These are phyloP conservation scores for Gonocerus acuteangulatus DNA, from an alignment of 2,888 invertebrate species.

Conservation along the genomic window DNA sequence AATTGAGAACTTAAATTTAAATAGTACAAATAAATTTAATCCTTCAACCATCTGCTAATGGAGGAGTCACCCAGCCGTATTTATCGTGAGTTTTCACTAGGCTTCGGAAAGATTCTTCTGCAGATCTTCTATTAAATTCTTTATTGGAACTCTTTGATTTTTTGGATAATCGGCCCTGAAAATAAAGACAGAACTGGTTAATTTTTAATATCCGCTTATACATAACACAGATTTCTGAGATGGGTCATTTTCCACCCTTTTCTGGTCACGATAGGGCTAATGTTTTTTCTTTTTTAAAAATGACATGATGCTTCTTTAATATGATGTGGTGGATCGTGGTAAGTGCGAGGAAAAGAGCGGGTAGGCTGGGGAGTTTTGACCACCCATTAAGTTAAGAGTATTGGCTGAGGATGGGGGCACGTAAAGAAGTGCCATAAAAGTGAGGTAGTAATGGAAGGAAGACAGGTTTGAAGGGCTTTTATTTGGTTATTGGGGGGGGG, in stretches of 20 bases:
- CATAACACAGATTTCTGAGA: neutral
- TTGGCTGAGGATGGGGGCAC: too few relatives aligned
- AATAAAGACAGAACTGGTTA: conserved; percentile 24
- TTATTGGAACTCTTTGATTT: conserved; percentile 64
- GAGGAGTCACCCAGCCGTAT: conserved; percentile 85
- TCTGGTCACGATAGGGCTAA: too few relatives aligned
- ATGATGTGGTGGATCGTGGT: neutral
- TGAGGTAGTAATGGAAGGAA: too few relatives aligned
- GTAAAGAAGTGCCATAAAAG: too few relatives aligned
- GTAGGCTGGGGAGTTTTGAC: too few relatives aligned
- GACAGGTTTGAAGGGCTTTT: too few relatives aligned
- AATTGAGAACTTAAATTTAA: neutral
- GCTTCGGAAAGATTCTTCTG: conserved; percentile 81
- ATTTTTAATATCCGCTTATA: too few relatives aligned
- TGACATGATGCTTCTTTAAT: neutral
- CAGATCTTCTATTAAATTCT: conserved; percentile 67
- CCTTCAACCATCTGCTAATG: conserved; percentile 71
- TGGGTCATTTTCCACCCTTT: too few relatives aligned
- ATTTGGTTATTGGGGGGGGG: too few relatives aligned
- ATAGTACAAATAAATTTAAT: neutral
- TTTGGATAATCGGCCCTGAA: conserved; percentile 63
- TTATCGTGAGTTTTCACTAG: conserved; percentile 84
- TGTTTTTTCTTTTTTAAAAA: too few relatives aligned
- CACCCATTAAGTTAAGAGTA: too few relatives aligned
- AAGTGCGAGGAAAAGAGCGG: too few relatives aligned